Evolutionary conservation across 2,888 invertebrate genomes (phyloP), one percentile per base, ranked within the genome.

Genomic region (Ptychoptera albimana): DNA sequence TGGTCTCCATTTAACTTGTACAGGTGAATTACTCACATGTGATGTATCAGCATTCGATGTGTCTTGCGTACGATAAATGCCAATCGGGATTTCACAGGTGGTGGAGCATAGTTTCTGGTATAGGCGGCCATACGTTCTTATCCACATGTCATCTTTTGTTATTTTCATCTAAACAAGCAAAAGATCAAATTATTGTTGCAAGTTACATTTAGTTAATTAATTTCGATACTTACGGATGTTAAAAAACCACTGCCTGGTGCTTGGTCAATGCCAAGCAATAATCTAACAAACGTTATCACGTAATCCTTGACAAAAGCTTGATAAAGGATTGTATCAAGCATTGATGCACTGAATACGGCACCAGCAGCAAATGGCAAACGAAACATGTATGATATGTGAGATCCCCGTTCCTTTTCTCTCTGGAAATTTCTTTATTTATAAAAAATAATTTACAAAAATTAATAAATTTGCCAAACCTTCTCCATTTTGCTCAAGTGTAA

Each of bases 331-430:
- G 96, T 94, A 66, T 97, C 97, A 61, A 97, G 68, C 97, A 97
- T 97, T 52, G 93, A 94, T 41, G 97, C 96, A 59, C 92, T 93
- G 73, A 97, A 97, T 44, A 97, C 97, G 54, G 89, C 89, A 29
- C 97, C 97, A 37, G 94, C 94, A 40, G 97, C 96, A 63, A 97
- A 97, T 6, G 96, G 96, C 54, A 97, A 70, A 44, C 97, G 82
- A 69, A 97, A 97, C 96, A 97, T 97, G 70, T 96, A 97, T 42
- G 94, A 94, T 63, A 97, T 93, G 68, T 96, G 94, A 8, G 94
- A 96, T 3, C 97, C 97, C 51, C 94, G 74, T 62, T 94, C 93
- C 62, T 93, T 89, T 69, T 97, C 97, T 61, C 89, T 83, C 88
- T 92, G 74, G 7, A 23, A 23, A 23, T 5, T 23, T 23, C 7